phyloP scores from a whole-genome alignment of 2,113 vertebrate genomes.

The Cyprinus carpio region DNA sequence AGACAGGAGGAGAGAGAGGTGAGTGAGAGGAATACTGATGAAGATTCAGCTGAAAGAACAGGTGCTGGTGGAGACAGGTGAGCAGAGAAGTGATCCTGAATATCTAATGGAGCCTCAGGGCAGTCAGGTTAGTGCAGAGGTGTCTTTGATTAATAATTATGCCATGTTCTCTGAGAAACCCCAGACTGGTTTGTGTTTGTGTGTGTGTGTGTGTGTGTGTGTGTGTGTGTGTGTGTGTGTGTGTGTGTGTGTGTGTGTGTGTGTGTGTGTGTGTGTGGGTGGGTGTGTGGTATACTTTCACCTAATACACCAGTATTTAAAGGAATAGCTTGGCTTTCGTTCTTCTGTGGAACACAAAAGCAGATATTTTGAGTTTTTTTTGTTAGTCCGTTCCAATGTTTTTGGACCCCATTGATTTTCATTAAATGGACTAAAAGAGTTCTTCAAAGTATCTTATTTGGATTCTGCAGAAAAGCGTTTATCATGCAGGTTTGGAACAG shows the following conservation, averaged over 20 bases:
- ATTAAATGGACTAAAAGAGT: too few species aligned
- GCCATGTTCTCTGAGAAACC: conserved; percentile 34
- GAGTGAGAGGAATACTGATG: conserved; percentile 67
- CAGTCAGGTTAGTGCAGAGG: conserved; percentile 60
- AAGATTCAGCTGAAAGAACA: conserved; percentile 57
- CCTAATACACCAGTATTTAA: conserved; percentile 8
- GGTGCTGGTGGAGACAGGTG: conserved; percentile 66
- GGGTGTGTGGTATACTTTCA: too few species aligned
- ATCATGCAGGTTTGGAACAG: neutral
- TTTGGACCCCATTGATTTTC: too few species aligned
- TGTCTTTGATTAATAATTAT: conserved; percentile 65
- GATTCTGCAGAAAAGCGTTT: too few species aligned
- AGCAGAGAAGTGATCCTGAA: conserved; percentile 64
- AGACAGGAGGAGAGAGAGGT: conserved; percentile 32
- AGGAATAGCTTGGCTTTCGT: neutral
- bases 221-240: conserved; percentile 12
- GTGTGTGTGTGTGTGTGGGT: conserved; percentile 32
- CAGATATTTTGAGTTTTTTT: neutral
- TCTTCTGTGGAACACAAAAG: neutral
- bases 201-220: conserved; percentile 33
- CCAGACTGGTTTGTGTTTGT: conserved; percentile 34
- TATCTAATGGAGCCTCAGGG: conserved; percentile 64
- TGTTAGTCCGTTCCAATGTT: too few species aligned
- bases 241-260: too few species aligned
- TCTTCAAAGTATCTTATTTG: too few species aligned